A percentile compares a stretch with the other conserved stretches of the same genome.
Evolutionary conservation across 2,888 invertebrate genomes (phyloP).

Genomic region (Carpatolechia fugitivella): DNA sequence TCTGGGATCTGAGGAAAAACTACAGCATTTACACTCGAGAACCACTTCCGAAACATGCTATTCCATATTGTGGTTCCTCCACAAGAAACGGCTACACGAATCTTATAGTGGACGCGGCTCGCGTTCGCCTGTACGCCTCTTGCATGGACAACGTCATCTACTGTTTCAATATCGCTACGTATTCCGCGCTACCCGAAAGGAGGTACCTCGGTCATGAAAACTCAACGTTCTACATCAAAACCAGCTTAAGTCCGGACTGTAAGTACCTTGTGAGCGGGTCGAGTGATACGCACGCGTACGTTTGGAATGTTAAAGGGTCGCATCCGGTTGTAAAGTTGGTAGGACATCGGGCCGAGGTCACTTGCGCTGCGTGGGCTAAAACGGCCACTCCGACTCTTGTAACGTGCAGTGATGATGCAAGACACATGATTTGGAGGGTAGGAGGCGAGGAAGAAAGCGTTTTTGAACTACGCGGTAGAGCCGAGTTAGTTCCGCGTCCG

Average conservation of each 20-base stretch:
- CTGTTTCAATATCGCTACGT: conserved; percentile 88
- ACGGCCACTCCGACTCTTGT: conserved; percentile 78
- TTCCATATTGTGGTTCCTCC: conserved; percentile 87
- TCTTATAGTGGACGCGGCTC: conserved; percentile 84
- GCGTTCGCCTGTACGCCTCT: conserved; percentile 87
- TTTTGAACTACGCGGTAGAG: conserved; percentile 56
- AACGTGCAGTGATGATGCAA: conserved; percentile 91
- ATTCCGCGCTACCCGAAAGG: conserved; percentile 81
- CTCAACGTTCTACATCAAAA: conserved; percentile 91
- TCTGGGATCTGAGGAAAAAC: conserved; percentile 92
- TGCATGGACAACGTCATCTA: conserved; percentile 93
- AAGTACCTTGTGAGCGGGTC: conserved; percentile 92
- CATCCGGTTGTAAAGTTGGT: conserved; percentile 83
- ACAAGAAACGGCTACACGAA: conserved; percentile 87
- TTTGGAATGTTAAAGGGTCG: conserved; percentile 86
- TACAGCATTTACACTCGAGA: conserved; percentile 84
- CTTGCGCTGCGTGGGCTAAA: conserved; percentile 90
- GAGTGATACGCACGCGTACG: conserved; percentile 90
- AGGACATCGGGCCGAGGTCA: conserved; percentile 92
- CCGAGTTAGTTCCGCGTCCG: conserved; percentile 39
- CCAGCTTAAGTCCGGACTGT: conserved; percentile 89
- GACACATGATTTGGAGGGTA: conserved; percentile 87
- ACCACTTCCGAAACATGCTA: conserved; percentile 84
- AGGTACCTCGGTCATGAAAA: conserved; percentile 87
- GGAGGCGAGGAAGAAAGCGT: conserved; percentile 63